Evolutionary conservation across 2,113 vertebrate genomes (phyloP).

Genomic region (Aythya baeri): DNA sequence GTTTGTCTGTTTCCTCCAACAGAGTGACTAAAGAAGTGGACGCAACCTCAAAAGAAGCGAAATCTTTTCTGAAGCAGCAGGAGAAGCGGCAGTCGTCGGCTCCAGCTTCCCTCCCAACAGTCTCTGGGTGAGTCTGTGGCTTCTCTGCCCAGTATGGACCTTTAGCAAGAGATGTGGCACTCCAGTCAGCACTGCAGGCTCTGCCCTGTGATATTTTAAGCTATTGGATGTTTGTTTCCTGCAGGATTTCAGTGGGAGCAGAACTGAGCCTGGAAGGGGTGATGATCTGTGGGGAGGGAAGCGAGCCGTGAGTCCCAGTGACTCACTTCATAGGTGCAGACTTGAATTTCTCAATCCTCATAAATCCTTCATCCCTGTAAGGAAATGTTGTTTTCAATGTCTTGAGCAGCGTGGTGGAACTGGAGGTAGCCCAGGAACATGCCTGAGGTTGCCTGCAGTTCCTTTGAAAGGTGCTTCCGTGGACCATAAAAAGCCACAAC

Average conservation of each 20-base stretch:
- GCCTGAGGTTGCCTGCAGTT: background rate
- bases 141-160: background rate
- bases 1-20: background rate
- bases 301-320: background rate
- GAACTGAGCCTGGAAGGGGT: background rate
- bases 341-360: background rate
- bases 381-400: background rate
- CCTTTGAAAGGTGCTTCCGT: background rate
- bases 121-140: constrained; percentile 77
- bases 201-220: background rate
- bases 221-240: background rate
- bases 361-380: background rate
- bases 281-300: background rate
- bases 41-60: constrained; percentile 89
- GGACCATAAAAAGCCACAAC: background rate
- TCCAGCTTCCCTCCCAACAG: constrained; percentile 38
- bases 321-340: background rate
- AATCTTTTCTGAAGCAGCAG: constrained; percentile 85
- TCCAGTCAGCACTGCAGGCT: rapidly evolving
- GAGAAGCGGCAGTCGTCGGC: constrained; percentile 61
- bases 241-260: background rate
- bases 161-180: background rate
- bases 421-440: background rate
- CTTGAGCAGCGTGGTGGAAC: background rate
- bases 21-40: constrained; percentile 95